phyloP scores from a whole-genome alignment of 2,113 vertebrate genomes.

The Gavia stellata region DNA sequence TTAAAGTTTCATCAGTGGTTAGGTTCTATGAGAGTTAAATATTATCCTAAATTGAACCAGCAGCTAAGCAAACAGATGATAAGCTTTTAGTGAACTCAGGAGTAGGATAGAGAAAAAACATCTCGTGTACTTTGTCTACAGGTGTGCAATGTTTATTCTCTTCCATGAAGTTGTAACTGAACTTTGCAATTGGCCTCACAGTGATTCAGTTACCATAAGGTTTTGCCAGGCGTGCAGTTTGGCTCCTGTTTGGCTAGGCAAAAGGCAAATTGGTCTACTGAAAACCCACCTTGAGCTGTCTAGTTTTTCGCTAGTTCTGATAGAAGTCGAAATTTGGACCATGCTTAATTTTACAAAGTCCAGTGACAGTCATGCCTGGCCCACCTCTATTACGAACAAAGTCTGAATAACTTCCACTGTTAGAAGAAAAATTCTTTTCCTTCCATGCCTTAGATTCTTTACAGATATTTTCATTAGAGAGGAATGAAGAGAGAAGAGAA shows the following conservation, averaged over 20 bases:
- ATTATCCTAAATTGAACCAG: slow-evolving; percentile 47
- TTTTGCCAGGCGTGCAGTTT: neutral
- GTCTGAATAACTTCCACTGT: neutral
- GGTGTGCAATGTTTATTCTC: slow-evolving; percentile 15
- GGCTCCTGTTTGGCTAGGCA: neutral
- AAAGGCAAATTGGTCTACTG: neutral
- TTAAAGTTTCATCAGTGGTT: slow-evolving; percentile 24
- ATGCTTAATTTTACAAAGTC: neutral
- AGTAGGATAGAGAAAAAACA: neutral
- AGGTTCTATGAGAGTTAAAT: slow-evolving; percentile 31
- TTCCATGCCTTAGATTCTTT: neutral
- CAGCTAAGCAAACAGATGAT: slow-evolving; percentile 41
- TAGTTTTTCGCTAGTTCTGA: neutral
- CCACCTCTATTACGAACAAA: neutral
- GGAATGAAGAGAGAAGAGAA: neutral
- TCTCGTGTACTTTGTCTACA: neutral
- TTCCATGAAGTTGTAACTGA: neutral
- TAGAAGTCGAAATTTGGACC: neutral
- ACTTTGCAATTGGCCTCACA: neutral
- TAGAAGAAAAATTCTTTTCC: neutral
- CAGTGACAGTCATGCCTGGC: neutral
- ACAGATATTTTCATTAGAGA: neutral
- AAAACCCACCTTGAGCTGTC: neutral
- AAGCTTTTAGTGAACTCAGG: slow-evolving; percentile 18
- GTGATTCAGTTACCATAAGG: neutral